Base-by-base conservation (phyloP, 2,888 invertebrate genomes). In the Heliconius ethilla region DNA sequence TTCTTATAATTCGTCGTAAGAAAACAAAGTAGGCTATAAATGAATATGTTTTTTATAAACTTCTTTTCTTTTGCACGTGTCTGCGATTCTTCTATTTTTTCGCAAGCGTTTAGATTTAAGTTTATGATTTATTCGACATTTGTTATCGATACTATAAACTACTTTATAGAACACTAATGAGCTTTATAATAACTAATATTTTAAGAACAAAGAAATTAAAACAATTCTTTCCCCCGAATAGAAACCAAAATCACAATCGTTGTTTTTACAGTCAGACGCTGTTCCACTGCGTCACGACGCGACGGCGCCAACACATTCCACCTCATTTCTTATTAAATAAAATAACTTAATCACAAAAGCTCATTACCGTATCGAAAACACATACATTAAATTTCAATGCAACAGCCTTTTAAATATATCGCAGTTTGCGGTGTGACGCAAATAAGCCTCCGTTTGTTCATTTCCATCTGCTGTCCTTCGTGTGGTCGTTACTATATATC, bases 381-480 rank as follows among this genome's bases (percentile, higher is more conserved):
- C 51, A 70, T 33, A 70, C 33, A 72, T 51, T 72, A 27, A 29
- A 72, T 72, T 72, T 72, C n/a, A 72, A 72, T 72, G 33, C 70
- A 22, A 72, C 51, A 72, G n/a, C 7, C 70, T 25, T 72, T 70
- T 73, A 59, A 25, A 62, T 59, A 25, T 62, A 33, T 73, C 25
- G n/a, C 10, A 40, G 62, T 62, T 27, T 62, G 37, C 37, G 37
- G 62, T 59, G 37, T 37, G 37, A 37, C 59, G 27, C 62, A 25
- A 63, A 73, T 73, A 63, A 27, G 37, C 73, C 59, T 40, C 62
- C 73, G 37, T 40, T 62, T 62, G 59, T 73, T 73, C 67, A 73
- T 77, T 77, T 77, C 77, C 73, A 73, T 45, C 40, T 66, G 76
- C 15, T 63, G 45, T 59, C 76, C 72, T 76, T 76, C 69, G 22